Base-by-base conservation (phyloP, 2,797 vertebrate genomes). In the Tauraco hartlaubi region DNA sequence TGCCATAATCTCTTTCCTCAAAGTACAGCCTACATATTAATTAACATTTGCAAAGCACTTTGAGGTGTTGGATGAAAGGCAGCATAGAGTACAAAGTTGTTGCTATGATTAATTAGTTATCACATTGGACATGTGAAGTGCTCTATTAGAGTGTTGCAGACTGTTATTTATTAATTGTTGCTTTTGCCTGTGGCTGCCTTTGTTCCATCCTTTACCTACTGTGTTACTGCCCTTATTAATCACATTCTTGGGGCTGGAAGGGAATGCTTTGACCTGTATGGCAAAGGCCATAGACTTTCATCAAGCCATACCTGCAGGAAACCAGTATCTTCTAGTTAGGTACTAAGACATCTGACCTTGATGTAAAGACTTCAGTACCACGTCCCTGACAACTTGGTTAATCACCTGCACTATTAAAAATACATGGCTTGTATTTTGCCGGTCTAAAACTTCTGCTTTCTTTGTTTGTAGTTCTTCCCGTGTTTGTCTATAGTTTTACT, bases 71-170 rank as follows among this genome's bases (percentile, higher is more conserved):
- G 92, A 95, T 95, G 82, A 96, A 96, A 94, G 88, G 76, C 88
- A 82, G 12, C 35, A 28, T 1, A 22, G 68, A 92, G 31, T 68
- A 92, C 62, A 52, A 84, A 81, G 81, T 67, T 93, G 84, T 96
- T 93, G 67, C 85, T 90, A 33, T 79, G 88, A 95, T 95, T 94
- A 96, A 96, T 95, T 94, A 92, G 85, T 93, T 97, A 96, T 95
- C 91, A 74, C 71, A 39, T 9, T 74, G 80, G 76, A 87, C 93
- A 82, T 83, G 46, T 76, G 67, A 90, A 95, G 56, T 39, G 33
- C 67, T 94, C 29, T 76, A 88, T 94, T 92, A 68, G 90, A 75
- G 41, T 58, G 63, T 79, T 90, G 80, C 85, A 86, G 80, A 85
- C 39, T 74, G 74, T 93, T 97, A 95, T 96, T 96, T 94, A 87